Evolutionary conservation across 2,797 vertebrate genomes (phyloP), one percentile per base, ranked within the genome.

Genomic region (Pampus argenteus): DNA sequence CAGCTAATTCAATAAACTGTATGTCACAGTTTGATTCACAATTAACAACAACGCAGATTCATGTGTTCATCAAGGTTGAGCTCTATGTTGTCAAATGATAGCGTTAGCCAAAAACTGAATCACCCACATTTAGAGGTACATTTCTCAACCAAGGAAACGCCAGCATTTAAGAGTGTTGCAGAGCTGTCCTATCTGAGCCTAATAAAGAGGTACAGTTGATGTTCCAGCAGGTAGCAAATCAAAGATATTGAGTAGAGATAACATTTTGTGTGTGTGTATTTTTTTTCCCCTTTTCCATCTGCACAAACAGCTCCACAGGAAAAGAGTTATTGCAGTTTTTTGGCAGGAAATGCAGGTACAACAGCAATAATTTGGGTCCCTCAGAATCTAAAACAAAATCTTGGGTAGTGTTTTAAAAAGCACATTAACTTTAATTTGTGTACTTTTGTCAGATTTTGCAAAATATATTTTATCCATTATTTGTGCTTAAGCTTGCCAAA

Each of bases 301-400:
- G 64, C 38, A 57, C 38, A 67, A 54, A 68, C 28, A 20, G 42
- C 29, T 47, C 22, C 22, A 52, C 38, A 47, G 20, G 13, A 59
- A 58, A 29, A 18, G 0, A 57, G 20, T 51, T 71, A 11, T 25
- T 65, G 8, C 10, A 15, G 11, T 28, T 55, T 44, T 67, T 44
- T 26, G 26, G 26, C 45, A 55, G 8, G 11, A 64, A 47, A 48
- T 2, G 3, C 15, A 23, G 34, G 40, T 25, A 40, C 20, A 17
- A 10, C 8, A 48, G 23, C 1, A 3, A 10, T 61, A 14, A 55
- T 64, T 34, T 36, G 2, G 6, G 6, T 5, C 5, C 18, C 4
- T 23, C 10, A 1, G 15, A 67, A 52, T 38, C n/a, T 49, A 15
- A 72, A 63, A 29, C n/a, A 9, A 15, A 50, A 15, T 5, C 2